These are phyloP conservation scores for Idaea straminata DNA, from an alignment of 2,888 invertebrate genomes.

Conservation along the genomic window DNA sequence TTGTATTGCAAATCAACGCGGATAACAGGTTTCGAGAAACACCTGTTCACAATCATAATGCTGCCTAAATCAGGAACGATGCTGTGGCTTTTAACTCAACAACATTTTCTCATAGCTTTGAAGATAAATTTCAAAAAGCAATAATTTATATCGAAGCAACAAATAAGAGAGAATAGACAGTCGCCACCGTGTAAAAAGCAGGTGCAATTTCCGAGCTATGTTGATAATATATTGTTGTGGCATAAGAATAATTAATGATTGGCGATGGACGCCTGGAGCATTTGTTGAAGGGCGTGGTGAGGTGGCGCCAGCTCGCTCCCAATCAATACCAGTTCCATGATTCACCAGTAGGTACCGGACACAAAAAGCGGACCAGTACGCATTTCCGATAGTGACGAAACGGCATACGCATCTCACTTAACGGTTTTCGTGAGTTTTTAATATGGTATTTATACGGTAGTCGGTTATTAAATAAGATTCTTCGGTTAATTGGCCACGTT, in stretches of 20 bases:
- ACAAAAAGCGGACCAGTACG: constrained; percentile 57
- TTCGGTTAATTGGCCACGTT: constrained; percentile 64
- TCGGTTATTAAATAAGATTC: constrained; percentile 71
- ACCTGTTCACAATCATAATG: constrained; percentile 27
- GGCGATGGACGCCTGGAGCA: constrained; percentile 55
- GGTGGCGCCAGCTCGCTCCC: constrained; percentile 59
- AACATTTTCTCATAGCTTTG: constrained; percentile 5
- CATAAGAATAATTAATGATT: constrained; percentile 62
- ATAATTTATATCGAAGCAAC: constrained; percentile 2
- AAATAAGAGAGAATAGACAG: constrained; percentile 3
- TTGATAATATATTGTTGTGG: constrained; percentile 55
- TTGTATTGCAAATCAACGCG: constrained; percentile 1
- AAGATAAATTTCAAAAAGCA: not conserved
- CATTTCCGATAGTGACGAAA: constrained; percentile 67
- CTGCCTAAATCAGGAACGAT: constrained; percentile 24
- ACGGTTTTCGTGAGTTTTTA: constrained; percentile 65
- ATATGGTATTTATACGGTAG: constrained; percentile 69
- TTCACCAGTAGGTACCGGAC: constrained; percentile 52
- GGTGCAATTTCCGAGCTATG: constrained; percentile 46
- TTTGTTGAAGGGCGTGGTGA: constrained; percentile 61
- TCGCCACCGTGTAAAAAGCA: constrained; percentile 40
- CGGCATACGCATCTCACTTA: constrained; percentile 64
- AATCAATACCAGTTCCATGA: constrained; percentile 44
- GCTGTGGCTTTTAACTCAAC: constrained; percentile 17
- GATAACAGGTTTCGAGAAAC: constrained; percentile 27